Evolutionary conservation across 2,888 invertebrate genomes (phyloP).

Genomic region (Clostera curtula): DNA sequence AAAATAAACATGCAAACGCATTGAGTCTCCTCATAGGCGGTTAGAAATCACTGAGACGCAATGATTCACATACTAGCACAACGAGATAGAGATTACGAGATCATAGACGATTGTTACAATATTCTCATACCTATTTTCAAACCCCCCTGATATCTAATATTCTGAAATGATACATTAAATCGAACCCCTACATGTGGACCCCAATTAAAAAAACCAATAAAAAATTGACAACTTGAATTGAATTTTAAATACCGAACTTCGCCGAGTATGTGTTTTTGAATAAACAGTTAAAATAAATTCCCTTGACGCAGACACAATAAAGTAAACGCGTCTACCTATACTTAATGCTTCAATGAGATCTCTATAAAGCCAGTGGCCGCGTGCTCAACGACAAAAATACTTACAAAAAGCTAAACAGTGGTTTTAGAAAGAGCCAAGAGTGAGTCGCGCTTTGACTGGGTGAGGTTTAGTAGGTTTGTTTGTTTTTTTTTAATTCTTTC

Average conservation of each 20-base stretch:
- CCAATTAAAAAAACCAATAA: conserved; percentile 10
- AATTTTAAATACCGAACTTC: conserved; percentile 27
- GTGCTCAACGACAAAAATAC: conserved; percentile 63
- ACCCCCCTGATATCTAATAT: no score
- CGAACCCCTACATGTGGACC: conserved; percentile 8
- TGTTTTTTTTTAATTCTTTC: no score
- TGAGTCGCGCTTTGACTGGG: no score
- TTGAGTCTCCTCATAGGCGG: no score
- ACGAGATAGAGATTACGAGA: no score
- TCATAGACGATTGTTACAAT: no score
- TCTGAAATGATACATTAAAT: no score
- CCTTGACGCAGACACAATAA: conserved; percentile 54
- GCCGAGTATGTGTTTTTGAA: conserved; percentile 50
- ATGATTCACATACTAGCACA: no score
- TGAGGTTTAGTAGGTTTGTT: no score
- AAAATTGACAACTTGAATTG: conserved; percentile 23
- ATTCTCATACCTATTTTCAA: no score
- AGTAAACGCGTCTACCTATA: conserved; percentile 33
- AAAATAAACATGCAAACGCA: no score
- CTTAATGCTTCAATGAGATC: conserved; percentile 58
- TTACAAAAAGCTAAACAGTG: conserved; percentile 59
- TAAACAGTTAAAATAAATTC: conserved; percentile 67
- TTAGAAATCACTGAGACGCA: no score
- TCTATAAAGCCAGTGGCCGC: conserved; percentile 55
- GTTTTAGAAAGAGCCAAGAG: conserved; percentile 69